A percentile compares a stretch with the other conserved stretches of the same genome.
Evolutionary conservation across 2,888 invertebrate species (phyloP).

Genomic region (Ornithoptera alexandrae): DNA sequence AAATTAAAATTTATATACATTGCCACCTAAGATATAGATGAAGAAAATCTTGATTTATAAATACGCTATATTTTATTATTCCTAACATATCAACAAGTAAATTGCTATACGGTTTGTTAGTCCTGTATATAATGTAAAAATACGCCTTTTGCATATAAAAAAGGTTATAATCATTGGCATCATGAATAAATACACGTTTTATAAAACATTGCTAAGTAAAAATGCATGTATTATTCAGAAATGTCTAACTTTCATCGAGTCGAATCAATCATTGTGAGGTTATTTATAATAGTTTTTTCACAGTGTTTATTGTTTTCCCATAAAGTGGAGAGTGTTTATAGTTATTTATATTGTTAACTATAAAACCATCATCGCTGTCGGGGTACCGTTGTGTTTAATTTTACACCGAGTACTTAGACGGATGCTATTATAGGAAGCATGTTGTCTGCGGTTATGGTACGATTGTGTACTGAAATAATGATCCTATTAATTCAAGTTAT

Average conservation of each 20-base stretch:
- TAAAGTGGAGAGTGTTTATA: constrained; percentile 22
- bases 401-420: constrained; percentile 13
- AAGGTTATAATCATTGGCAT: neutral
- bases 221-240: neutral
- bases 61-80: no score
- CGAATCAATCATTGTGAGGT: constrained; percentile 21
- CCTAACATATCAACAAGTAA: no score
- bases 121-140: neutral
- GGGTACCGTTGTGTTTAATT: constrained; percentile 21
- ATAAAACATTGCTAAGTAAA: neutral
- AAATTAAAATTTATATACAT: no score
- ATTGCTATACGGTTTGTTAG: no score
- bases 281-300: constrained; percentile 21
- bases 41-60: no score
- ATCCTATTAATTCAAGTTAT: neutral
- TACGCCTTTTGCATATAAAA: neutral
- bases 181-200: neutral
- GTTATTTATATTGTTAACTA: constrained; percentile 22
- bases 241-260: constrained; percentile 7
- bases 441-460: constrained; percentile 12
- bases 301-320: constrained; percentile 22
- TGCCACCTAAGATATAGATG: no score
- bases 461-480: neutral
- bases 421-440: neutral
- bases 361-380: constrained; percentile 22